These are phyloP conservation scores for Strigops habroptila DNA, from an alignment of 2,113 vertebrate genomes.

Conservation along the genomic window DNA sequence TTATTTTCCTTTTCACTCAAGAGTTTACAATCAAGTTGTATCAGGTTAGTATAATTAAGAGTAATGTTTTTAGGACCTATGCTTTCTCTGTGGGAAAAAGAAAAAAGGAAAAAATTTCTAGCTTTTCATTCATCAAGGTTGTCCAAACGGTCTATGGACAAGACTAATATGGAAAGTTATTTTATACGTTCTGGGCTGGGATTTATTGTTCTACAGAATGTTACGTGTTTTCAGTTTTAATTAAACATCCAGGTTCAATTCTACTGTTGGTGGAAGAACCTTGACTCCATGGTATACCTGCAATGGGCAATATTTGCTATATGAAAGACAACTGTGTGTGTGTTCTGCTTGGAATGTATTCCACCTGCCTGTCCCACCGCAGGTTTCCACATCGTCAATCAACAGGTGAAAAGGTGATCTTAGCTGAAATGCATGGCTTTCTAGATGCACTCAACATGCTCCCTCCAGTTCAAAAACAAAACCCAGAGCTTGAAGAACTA, in stretches of 20 bases:
- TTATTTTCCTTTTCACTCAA: not conserved
- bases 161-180: not conserved
- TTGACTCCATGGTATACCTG: not conserved
- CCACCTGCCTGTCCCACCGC: not conserved
- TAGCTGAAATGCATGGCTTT: not conserved
- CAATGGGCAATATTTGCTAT: not conserved
- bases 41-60: not conserved
- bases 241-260: not conserved
- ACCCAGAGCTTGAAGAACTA: not conserved
- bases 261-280: not conserved
- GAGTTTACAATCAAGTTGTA: not conserved
- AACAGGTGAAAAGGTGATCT: not conserved
- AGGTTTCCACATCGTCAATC: not conserved
- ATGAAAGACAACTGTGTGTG: accelerated
- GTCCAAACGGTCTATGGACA: not conserved
- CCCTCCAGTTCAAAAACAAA: not conserved
- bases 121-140: accelerated
- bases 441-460: not conserved
- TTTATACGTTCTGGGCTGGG: not conserved
- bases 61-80: not conserved
- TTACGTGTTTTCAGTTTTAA: not conserved
- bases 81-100: accelerated
- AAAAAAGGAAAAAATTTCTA: not conserved
- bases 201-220: not conserved
- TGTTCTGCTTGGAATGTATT: not conserved